A percentile compares a stretch with the other conserved stretches of the same genome.
Evolutionary conservation across 2,113 vertebrate genomes (phyloP).

Genomic region (Brevimyrus niger): DNA sequence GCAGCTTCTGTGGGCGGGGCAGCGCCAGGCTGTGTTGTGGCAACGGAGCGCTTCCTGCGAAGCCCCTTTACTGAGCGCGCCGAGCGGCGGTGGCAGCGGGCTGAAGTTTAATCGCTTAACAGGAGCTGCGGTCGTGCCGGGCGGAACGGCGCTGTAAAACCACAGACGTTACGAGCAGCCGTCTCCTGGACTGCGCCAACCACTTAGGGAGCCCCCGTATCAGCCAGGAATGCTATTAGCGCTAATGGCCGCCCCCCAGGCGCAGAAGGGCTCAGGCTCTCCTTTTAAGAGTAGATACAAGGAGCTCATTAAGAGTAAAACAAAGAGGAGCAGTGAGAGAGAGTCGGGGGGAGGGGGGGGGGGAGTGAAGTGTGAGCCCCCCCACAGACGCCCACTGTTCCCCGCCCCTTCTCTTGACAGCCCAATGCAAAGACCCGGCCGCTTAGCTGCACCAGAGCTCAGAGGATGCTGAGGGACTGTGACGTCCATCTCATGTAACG

Average conservation of each 20-base stretch:
- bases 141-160: neutral
- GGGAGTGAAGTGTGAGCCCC: conserved; percentile 17
- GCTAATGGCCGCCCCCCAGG: conserved; percentile 55
- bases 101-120: neutral
- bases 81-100: neutral
- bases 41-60: neutral
- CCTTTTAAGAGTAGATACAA: conserved; percentile 61
- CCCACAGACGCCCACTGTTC: conserved; percentile 29
- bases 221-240: conserved; percentile 60
- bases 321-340: conserved; percentile 58
- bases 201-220: conserved; percentile 49
- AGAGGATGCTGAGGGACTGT: conserved; percentile 44
- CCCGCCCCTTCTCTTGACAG: conserved; percentile 20
- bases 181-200: conserved; percentile 30
- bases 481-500: conserved; percentile 63
- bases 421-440: conserved; percentile 41
- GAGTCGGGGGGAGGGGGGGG: neutral
- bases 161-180: neutral
- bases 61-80: neutral
- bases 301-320: conserved; percentile 67
- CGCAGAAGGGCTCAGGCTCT: conserved; percentile 44
- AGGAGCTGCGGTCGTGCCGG: neutral
- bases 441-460: conserved; percentile 50
- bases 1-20: neutral
- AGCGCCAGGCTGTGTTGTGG: neutral